These are phyloP conservation scores for Chionoecetes opilio DNA, from an alignment of 1,140 invertebrate species.

Conservation along the genomic window DNA sequence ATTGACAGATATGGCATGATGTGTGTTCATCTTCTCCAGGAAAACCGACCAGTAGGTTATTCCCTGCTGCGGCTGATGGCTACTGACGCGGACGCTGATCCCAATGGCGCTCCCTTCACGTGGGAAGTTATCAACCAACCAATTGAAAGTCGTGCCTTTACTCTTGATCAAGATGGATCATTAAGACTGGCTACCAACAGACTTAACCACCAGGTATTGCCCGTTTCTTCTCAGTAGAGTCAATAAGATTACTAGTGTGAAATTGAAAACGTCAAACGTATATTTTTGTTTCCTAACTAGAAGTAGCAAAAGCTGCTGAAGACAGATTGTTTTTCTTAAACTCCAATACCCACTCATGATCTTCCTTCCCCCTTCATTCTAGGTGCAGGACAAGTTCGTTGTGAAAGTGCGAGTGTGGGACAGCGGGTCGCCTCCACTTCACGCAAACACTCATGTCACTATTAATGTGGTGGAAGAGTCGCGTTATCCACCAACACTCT, in stretches of 20 bases:
- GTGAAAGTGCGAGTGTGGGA: slow-evolving; percentile 96
- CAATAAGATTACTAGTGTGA: no score
- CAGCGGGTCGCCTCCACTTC: slow-evolving; percentile 92
- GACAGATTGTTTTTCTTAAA: neutral
- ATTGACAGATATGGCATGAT: no score
- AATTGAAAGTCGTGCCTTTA: slow-evolving; percentile 90
- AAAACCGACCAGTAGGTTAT: slow-evolving; percentile 81
- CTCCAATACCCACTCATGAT: neutral
- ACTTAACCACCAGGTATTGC: slow-evolving; percentile 93
- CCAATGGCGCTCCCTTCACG: slow-evolving; percentile 95
- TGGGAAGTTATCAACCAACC: slow-evolving; percentile 89
- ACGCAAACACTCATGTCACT: slow-evolving; percentile 92
- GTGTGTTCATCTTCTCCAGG: slow-evolving; percentile 55
- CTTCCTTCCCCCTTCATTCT: neutral
- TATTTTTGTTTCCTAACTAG: no score
- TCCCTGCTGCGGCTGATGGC: slow-evolving; percentile 92
- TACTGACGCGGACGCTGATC: slow-evolving; percentile 92
- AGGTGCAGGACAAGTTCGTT: slow-evolving; percentile 88
- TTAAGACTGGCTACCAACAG: slow-evolving; percentile 91
- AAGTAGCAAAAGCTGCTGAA: neutral
- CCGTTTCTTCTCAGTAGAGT: neutral
- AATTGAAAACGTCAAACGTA: no score
- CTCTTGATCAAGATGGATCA: slow-evolving; percentile 93
- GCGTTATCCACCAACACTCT: slow-evolving; percentile 92
- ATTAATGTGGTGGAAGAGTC: slow-evolving; percentile 89